Evolutionary conservation across 2,113 vertebrate genomes (phyloP), one percentile per base, ranked within the genome.

Genomic region (Paradoxurus hermaphroditus): DNA sequence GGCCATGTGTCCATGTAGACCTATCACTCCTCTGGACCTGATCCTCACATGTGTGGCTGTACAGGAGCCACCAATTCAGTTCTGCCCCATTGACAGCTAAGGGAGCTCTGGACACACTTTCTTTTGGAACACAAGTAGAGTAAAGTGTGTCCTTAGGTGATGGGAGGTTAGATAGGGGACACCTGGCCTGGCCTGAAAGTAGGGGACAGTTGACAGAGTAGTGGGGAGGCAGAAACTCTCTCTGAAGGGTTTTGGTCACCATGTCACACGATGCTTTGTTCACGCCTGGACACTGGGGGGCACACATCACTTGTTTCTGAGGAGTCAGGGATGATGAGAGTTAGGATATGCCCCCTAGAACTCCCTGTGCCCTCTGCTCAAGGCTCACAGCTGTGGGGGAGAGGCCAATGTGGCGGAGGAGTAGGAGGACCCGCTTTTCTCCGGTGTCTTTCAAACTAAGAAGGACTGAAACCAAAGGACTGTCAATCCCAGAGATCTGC

Each of bases 241-340:
- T n/a, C n/a, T n/a, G 23, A 73, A 41, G 5, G 39, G 23, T 11
- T 39, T 12, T 72, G 36, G 39, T 15, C 72, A 73, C 72, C 21
- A 44, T 44, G 39, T 73, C 39, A 12, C 19, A 72, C 1, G 25
- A 67, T 34, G 29, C 65, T n/a, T 0, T 83, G 36, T 59, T 29
- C 27, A 9, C 8, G 29, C 6, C 4, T 73, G 23, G 31, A 46
- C 34, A 51, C 27, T 0, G 15, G 56, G n/a, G 53, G 27, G 10
- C 9, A 0, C 23, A 31, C 7, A 5, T 39, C 12, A 18, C 12
- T 0, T 1, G 2, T 63, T 11, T 2, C 4, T 9, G 13, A 86
- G 31, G 65, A 8, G 46, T 34, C 29, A 21, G 2, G 6, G 4
- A 25, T 25, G 70, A 41, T 41, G 27, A 67, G 59, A 53, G 12